Evolutionary conservation across 2,888 invertebrate genomes (phyloP), one percentile per base, ranked within the genome.

Genomic region (Sericinus montela): DNA sequence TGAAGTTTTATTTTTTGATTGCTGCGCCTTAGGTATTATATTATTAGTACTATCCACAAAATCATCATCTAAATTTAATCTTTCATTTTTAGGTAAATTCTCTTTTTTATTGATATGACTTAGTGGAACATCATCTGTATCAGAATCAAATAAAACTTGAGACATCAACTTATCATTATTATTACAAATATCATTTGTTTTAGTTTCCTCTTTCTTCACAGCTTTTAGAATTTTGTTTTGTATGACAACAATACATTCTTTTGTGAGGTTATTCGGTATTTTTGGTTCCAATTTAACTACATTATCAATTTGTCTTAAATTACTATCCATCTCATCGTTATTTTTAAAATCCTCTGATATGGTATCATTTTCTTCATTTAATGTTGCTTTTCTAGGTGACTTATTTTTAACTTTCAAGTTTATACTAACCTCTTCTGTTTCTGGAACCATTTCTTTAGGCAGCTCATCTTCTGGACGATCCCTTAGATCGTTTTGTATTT

Each of bases 241-340:
- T 58, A 88, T 74, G 3, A 87, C 78, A 45, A 86, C 81, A 51
- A 86, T 67, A 54, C 87, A 88, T 68, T 87, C 81, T 60, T 81
- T 85, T n/a, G 72, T 73, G 3, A 88, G 63, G 29, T 85, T 76
- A 59, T 80, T 81, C 3, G 87, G 87, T 55, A 72, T 74, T 52
- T 56, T 75, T 49, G 64, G 57, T 57, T 68, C 67, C 3, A 41
- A 44, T 44, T 53, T 46, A 16, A 54, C 55, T 19, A 55, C 30
- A 15, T 41, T 39, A 19, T 39, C 19, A 28, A 13, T 28, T 39
- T 37, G 15, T 1, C 42, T 36, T 44, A 45, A 43, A 49, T 55
- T 45, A 25, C 15, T 10, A 2, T 53, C 48, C 40, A 46, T 41
- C n/a, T 15, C 16, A 37, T 53, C 38, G 32, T n/a, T 28, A 45